Percentiles rank a stretch among this genome's conserved stretches.
phyloP scores from a whole-genome alignment of 2,797 vertebrate genomes.

The Sphenodon punctatus region DNA sequence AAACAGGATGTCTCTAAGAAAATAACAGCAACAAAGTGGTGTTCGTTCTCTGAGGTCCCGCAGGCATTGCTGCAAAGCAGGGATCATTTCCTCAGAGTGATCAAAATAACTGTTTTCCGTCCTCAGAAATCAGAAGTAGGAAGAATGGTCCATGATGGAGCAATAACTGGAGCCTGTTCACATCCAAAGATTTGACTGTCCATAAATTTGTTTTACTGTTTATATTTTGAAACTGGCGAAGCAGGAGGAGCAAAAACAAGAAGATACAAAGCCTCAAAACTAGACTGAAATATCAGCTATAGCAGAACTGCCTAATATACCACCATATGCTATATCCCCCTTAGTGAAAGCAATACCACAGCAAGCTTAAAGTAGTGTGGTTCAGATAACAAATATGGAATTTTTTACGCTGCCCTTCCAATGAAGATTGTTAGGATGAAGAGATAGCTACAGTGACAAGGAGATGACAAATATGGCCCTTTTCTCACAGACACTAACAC shows the following conservation, averaged over 20 bases:
- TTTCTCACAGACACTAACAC: too few species aligned
- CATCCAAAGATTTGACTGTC: neutral
- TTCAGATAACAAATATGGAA: neutral
- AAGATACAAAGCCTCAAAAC: constrained; percentile 33
- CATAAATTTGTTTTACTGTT: neutral
- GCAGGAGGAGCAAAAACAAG: neutral
- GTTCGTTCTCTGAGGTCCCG: constrained; percentile 4
- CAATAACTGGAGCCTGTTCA: neutral
- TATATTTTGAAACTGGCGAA: constrained; percentile 6
- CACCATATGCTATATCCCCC: neutral
- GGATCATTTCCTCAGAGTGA: neutral
- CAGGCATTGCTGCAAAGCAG: too few species aligned
- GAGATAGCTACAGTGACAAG: too few species aligned
- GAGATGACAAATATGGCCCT: too few species aligned
- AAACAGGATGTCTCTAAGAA: neutral
- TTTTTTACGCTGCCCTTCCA: neutral
- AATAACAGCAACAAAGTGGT: neutral
- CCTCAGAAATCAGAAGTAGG: neutral
- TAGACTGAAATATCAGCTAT: neutral
- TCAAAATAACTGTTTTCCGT: neutral
- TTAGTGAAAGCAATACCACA: constrained; percentile 10
- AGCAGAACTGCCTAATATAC: neutral
- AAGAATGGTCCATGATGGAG: neutral
- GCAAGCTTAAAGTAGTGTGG: neutral
- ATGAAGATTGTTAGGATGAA: too few species aligned